phyloP scores from a whole-genome alignment of 2,888 invertebrate species.

The Scaptomyza cyrtandrae region DNA sequence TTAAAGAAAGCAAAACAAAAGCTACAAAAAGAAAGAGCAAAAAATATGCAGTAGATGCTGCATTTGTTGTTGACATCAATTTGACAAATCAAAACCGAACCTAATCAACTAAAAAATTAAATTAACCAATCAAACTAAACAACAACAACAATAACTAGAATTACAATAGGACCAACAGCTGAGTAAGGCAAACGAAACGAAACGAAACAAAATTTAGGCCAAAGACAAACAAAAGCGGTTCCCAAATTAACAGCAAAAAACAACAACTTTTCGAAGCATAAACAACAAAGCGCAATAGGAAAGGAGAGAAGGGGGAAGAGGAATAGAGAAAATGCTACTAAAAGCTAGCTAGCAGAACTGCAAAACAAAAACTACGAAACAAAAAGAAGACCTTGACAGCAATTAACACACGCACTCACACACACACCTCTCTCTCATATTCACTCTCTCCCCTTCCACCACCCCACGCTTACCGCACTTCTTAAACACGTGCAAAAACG shows the following conservation, averaged over 20 bases:
- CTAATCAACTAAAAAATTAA: conserved; percentile 45
- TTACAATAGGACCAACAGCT: conserved; percentile 10
- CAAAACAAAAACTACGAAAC: no score
- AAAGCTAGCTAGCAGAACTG: no score
- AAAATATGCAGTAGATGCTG: neutral
- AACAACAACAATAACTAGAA: conserved; percentile 4
- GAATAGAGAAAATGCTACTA: no score
- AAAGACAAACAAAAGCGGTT: conserved; percentile 73
- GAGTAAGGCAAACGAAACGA: conserved; percentile 8
- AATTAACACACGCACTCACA: conserved; percentile 62
- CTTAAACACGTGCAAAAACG: conserved; percentile 57
- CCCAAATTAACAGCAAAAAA: conserved; percentile 75
- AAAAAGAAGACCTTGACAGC: conserved; percentile 68
- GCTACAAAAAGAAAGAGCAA: no score
- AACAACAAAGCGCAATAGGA: conserved; percentile 37
- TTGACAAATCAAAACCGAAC: conserved; percentile 25
- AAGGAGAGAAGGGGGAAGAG: neutral
- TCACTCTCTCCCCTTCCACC: no score
- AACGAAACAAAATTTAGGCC: conserved; percentile 57
- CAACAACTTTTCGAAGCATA: conserved; percentile 70
- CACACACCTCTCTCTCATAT: conserved; percentile 9
- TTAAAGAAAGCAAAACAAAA: neutral
- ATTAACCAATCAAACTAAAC: conserved; percentile 22
- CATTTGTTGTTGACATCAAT: conserved; percentile 9
- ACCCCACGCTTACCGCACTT: no score